Evolutionary conservation across 1,140 invertebrate species (phyloP).

Genomic region (Eupeodes corollae): DNA sequence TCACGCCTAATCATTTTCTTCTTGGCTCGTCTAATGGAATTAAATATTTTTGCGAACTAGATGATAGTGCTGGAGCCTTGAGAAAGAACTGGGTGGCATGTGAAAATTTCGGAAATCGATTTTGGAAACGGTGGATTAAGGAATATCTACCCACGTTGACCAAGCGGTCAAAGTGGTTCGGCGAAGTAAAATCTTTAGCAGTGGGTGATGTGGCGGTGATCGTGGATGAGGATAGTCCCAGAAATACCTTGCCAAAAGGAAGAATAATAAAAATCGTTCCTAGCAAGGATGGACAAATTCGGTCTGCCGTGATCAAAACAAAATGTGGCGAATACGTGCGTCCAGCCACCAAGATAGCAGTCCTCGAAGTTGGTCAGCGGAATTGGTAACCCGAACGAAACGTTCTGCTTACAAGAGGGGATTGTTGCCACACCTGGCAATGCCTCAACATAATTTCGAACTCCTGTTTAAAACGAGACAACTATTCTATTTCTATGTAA

Average conservation of each 20-base stretch:
- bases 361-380: slow-evolving; percentile 1
- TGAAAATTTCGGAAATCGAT: no score
- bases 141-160: slow-evolving; percentile 8
- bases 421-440: no score
- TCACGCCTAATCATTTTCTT: no score
- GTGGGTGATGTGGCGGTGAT: slow-evolving; percentile 2
- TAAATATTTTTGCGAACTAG: slow-evolving; percentile 3
- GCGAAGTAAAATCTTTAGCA: not conserved
- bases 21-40: no score
- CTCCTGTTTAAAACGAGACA: no score
- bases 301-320: slow-evolving; percentile 2
- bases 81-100: no score
- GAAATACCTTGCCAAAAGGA: not conserved
- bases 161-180: slow-evolving; percentile 6
- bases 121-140: slow-evolving; percentile 8
- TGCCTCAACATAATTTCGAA: no score
- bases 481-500: no score
- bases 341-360: slow-evolving; percentile 5
- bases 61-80: slow-evolving; percentile 4
- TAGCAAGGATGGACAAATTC: not conserved
- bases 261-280: not conserved
- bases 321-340: not conserved
- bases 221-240: not conserved
- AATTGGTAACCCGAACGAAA: no score
- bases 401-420: no score